Conservation (phyloP, 2,888 invertebrate genomes). For the Celastrina argiolus region DNA sequence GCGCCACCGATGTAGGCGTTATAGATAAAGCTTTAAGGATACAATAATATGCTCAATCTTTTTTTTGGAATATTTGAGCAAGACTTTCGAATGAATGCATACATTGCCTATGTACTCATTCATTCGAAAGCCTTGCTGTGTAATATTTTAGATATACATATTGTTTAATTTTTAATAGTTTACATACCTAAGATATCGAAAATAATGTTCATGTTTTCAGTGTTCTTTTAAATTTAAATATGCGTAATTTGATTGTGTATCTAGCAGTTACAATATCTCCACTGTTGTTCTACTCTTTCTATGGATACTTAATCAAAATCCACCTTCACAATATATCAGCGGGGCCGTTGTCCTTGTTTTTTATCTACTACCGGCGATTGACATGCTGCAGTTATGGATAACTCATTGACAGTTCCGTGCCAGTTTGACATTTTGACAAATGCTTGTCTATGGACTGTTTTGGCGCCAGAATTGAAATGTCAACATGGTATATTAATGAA, state of each 20-base stretch:
- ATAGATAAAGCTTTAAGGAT: not conserved
- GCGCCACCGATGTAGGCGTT: constrained; percentile 23
- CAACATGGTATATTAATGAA: constrained; percentile 39
- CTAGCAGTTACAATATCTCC: not conserved
- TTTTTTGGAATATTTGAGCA: not conserved
- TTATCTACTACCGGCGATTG: constrained; percentile 56
- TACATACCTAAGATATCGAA: too few relatives aligned
- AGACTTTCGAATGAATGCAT: too few relatives aligned
- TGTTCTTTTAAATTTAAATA: too few relatives aligned
- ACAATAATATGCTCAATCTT: not conserved
- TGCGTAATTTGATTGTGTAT: not conserved
- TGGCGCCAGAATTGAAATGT: constrained; percentile 49
- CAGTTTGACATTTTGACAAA: constrained; percentile 72
- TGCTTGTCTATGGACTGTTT: constrained; percentile 57
- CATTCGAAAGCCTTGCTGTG: too few relatives aligned
- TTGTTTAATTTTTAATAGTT: too few relatives aligned
- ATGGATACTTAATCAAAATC: constrained; percentile 62
- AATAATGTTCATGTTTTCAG: too few relatives aligned
- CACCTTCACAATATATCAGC: constrained; percentile 56
- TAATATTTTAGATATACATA: too few relatives aligned
- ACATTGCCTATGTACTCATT: too few relatives aligned
- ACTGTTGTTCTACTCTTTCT: constrained; percentile 36
- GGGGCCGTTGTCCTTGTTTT: constrained; percentile 43
- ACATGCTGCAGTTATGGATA: constrained; percentile 47
- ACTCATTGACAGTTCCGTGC: constrained; percentile 65